Conservation (phyloP, 2,888 invertebrate species). For the Eledone cirrhosa region DNA sequence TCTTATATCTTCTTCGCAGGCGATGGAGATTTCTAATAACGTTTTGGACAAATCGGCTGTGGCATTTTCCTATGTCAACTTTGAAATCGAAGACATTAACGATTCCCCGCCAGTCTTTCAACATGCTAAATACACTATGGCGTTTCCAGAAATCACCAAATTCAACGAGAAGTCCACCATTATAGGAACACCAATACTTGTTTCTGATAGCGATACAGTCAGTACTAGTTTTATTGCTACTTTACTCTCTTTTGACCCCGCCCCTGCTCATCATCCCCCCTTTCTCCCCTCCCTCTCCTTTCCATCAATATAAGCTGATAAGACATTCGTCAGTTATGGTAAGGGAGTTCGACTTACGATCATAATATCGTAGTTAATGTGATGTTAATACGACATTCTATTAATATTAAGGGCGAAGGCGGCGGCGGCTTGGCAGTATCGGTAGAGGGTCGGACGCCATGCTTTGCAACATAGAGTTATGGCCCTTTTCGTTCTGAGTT, state of each 20-base stretch:
- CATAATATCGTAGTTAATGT: no score
- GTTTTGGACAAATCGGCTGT: constrained; percentile 36
- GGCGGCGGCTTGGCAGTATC: no score
- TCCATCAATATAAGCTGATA: no score
- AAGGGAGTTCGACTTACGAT: no score
- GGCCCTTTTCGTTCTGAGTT: no score
- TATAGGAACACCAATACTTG: constrained; percentile 26
- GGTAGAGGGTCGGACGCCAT: no score
- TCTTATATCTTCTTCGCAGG: constrained; percentile 39
- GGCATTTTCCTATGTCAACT: constrained; percentile 51
- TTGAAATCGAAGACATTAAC: constrained; percentile 65
- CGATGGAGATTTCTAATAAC: constrained; percentile 48
- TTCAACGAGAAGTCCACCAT: not conserved
- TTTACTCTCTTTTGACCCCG: not conserved
- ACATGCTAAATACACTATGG: not conserved
- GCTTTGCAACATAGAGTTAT: no score
- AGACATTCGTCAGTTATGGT: no score
- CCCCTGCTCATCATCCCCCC: no score
- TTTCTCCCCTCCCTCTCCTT: no score
- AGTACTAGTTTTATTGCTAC: not conserved
- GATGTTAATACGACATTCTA: no score
- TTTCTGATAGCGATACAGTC: constrained; percentile 30
- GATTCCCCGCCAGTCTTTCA: constrained; percentile 78
- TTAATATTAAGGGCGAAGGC: no score
- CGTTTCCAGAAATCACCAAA: not conserved